Conservation (phyloP, 2,113 vertebrate genomes). For the Cololabis saira region DNA sequence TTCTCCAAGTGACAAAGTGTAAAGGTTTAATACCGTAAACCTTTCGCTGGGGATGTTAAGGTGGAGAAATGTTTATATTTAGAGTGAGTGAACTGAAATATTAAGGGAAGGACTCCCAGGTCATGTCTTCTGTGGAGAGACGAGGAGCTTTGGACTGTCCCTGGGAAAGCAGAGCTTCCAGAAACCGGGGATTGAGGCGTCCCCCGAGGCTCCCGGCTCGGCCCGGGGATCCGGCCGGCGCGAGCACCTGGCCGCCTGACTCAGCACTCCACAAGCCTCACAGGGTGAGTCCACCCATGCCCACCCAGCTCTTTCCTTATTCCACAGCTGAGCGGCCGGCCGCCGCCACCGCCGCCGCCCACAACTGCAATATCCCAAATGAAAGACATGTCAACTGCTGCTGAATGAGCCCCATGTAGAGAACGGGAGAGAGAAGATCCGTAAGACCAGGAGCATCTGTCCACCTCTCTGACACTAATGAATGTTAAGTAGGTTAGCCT, state of each 20-base stretch:
- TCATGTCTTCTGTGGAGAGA: conserved; percentile 47
- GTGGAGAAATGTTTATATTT: neutral
- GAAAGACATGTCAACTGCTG: conserved; percentile 66
- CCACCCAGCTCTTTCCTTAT: conserved; percentile 55
- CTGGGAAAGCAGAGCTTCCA: conserved; percentile 18
- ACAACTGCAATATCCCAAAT: conserved; percentile 58
- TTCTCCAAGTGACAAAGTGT: neutral
- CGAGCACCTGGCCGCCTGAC: conserved; percentile 44
- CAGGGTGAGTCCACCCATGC: conserved; percentile 72
- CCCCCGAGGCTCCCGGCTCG: conserved; percentile 26
- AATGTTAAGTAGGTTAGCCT: conserved; percentile 80
- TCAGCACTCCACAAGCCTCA: conserved; percentile 25
- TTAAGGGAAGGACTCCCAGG: neutral
- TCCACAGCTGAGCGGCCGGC: conserved; percentile 47
- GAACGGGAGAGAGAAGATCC: conserved; percentile 69
- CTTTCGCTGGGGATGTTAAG: too few species aligned
- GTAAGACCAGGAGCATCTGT: conserved; percentile 75
- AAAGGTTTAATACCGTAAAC: neutral
- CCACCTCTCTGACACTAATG: conserved; percentile 80
- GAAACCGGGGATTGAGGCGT: conserved; percentile 32
- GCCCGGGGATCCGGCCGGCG: conserved; percentile 33
- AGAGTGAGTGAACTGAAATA: conserved; percentile 1
- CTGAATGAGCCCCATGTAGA: conserved; percentile 66
- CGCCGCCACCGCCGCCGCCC: conserved; percentile 53
- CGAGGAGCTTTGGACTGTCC: conserved; percentile 19